Conservation (phyloP, 2,888 invertebrate genomes). For the Podabrus alpinus region DNA sequence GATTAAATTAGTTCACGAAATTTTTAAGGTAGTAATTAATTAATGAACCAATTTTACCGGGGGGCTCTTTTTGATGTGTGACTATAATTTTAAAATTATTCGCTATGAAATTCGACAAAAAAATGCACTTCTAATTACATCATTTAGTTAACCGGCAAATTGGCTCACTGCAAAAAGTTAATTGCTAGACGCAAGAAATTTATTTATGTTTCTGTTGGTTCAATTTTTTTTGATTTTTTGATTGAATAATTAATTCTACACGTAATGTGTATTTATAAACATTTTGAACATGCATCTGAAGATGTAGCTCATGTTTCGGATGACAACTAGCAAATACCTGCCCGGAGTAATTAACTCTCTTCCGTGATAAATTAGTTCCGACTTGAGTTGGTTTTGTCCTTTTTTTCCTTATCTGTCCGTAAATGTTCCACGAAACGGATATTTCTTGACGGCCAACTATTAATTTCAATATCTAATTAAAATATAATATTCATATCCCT, state of each 20-base stretch:
- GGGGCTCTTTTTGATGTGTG: not conserved
- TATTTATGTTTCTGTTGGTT: not conserved
- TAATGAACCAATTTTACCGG: not conserved
- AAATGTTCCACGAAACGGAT: not conserved
- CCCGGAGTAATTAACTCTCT: not conserved
- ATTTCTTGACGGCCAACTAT: constrained; percentile 7
- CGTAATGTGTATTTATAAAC: not conserved
- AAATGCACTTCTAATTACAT: not conserved
- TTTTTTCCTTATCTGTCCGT: not conserved
- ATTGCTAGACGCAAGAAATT: not conserved
- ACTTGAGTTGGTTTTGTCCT: not conserved
- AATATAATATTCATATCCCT: too few relatives aligned
- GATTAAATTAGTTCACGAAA: too few relatives aligned
- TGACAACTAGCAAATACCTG: not conserved
- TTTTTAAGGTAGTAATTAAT: too few relatives aligned
- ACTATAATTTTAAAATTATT: not conserved
- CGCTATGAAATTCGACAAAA: not conserved
- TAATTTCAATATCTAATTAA: constrained; percentile 9
- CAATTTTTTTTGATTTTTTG: not conserved
- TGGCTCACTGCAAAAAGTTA: not conserved
- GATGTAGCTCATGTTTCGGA: not conserved
- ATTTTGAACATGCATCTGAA: not conserved
- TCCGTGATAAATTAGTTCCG: not conserved
- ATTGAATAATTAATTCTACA: not conserved
- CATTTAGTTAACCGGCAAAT: not conserved